Percentiles rank a stretch among this genome's conserved stretches.
Conservation (phyloP, 2,888 invertebrate species). For the Rhingia campestris region DNA sequence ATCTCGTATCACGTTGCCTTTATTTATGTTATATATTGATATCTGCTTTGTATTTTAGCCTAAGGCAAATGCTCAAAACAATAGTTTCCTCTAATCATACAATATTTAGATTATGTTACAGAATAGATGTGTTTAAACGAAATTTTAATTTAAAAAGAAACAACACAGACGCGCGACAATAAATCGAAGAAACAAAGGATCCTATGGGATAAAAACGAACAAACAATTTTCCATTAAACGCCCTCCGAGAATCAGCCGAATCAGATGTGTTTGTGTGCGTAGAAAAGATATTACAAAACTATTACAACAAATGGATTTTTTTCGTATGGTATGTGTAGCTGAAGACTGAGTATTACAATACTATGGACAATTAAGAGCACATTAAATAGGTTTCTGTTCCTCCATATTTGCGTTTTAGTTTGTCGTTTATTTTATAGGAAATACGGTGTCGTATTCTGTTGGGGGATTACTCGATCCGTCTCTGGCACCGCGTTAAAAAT, state of each 20-base stretch:
- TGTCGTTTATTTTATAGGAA: conserved; percentile 88
- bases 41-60: conserved; percentile 37
- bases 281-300: conserved; percentile 47
- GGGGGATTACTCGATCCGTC: conserved; percentile 95
- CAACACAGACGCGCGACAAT: conserved; percentile 1
- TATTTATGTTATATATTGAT: conserved; percentile 46
- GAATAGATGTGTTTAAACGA: conserved; percentile 25
- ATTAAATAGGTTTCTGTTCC: conserved; percentile 46
- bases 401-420: not conserved
- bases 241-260: not conserved
- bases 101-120: conserved; percentile 38
- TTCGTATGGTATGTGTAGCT: conserved; percentile 31
- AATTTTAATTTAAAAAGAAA: conserved; percentile 20
- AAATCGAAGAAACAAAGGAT: conserved; percentile 1
- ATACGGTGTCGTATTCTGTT: conserved; percentile 96
- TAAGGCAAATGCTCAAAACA: conserved; percentile 53
- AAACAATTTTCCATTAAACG: not conserved
- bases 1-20: conserved; percentile 50
- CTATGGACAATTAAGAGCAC: conserved; percentile 63
- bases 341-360: conserved; percentile 60
- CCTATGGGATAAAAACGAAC: conserved; percentile 8
- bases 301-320: conserved; percentile 42
- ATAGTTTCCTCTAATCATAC: conserved; percentile 28
- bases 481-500: conserved; percentile 98
- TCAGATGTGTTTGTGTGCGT: conserved; percentile 2